Base-by-base conservation (phyloP, 2,888 invertebrate genomes). In the Pseudolycoriella hygida region DNA sequence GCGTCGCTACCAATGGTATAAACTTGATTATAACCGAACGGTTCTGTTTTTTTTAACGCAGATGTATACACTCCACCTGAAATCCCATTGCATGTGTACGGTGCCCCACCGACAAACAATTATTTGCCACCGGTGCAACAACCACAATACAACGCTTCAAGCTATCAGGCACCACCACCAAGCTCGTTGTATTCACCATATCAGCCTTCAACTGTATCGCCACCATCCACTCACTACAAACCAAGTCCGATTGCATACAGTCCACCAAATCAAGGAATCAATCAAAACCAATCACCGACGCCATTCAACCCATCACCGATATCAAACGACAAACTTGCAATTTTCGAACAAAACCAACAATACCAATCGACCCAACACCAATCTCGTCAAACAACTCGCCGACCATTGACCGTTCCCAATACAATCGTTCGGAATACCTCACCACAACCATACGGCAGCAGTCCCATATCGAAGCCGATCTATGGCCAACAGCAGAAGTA, bases 91-190 rank as follows among this genome's bases (percentile, higher is more conserved):
- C 55, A 60, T 34, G 60, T 64, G 30, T 64, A 64, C 50, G 59
- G 56, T 10, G 61, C 63, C 43, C 64, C 63, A 31, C 56, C 60
- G 43, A 48, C 44, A 17, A 20, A 31, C 30, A 25, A n/a, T 2
- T 43, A 43, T 25, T 43, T 43, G 19, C 43, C 62, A 68, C 34
- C 68, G 64, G 57, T 67, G 66, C 56, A 69, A 69, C 51, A 44
- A 41, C 42, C 34, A 43, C 25, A 25, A 8, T 25, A 25, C 25
- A 25, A 25, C 8, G 25, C 25, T 6, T 30, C 42, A 46, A 19
- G 25, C 4, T 12, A 68, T 69, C 15, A 68, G 68, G 50, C 68
- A 68, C 0, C 69, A 68, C 50, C 68, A 67, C 17, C n/a, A 2
- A 25, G 25, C 25, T 25, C 25, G 5, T 4, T 25, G 25, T 25